Conservation (phyloP, 53 echinoderm and acorn worm species). For the Paelopatides confundens region DNA sequence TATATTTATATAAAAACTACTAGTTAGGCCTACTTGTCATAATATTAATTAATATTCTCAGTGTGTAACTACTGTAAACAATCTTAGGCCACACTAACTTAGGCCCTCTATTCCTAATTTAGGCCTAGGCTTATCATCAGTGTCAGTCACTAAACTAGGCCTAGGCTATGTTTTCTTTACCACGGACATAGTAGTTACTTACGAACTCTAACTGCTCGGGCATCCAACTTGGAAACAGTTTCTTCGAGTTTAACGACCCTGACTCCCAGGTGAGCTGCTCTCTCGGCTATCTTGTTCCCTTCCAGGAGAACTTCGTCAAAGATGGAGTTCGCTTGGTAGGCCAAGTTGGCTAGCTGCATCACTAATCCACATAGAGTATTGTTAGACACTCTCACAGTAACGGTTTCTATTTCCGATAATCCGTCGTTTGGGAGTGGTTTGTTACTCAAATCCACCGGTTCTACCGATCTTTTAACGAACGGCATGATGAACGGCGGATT, state of each 20-base stretch:
- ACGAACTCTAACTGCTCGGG: constrained; percentile 97
- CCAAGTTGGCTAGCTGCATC: constrained; percentile 86
- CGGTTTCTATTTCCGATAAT: constrained; percentile 84
- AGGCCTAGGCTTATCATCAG: too few relatives aligned
- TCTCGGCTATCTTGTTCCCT: constrained; percentile 73
- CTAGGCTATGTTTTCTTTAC: too few relatives aligned
- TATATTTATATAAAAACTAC: too few relatives aligned
- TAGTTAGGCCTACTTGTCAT: too few relatives aligned
- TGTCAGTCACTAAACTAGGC: too few relatives aligned
- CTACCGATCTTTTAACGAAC: constrained; percentile 88
- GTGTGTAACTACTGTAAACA: too few relatives aligned
- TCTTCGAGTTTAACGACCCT: constrained; percentile 77
- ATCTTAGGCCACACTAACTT: too few relatives aligned
- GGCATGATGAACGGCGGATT: constrained; percentile 79
- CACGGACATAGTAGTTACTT: constrained; percentile 73
- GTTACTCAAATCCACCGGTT: constrained; percentile 86
- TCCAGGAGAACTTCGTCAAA: constrained; percentile 90
- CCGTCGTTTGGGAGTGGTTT: constrained; percentile 82
- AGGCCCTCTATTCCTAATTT: too few relatives aligned
- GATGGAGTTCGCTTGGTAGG: constrained; percentile 84
- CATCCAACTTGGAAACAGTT: constrained; percentile 76
- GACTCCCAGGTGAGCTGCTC: constrained; percentile 60
- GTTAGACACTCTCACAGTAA: constrained; percentile 67
- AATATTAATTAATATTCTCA: too few relatives aligned
- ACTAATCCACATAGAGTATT: constrained; percentile 91